Base-by-base conservation (phyloP, 2,113 vertebrate genomes). In the Acrocephalus kingi region DNA sequence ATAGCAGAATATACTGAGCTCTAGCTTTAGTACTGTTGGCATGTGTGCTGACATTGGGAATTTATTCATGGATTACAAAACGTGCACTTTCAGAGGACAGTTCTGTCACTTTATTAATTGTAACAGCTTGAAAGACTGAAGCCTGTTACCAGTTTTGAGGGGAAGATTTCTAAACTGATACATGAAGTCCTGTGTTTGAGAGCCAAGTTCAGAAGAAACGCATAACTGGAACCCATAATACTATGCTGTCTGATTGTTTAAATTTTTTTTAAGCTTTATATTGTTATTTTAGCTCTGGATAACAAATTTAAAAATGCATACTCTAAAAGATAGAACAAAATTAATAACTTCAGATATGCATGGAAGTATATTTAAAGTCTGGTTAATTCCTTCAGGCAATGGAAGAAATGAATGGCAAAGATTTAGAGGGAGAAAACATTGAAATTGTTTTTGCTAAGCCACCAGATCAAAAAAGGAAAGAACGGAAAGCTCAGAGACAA, bases 371-470 rank as follows among this genome's bases (percentile, higher is more conserved):
- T 97, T 97, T 62, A 95, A 66, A 92, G 93, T 85, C 41, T 97
- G 39, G 69, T 97, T 97, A 83, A 94, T 97, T 97, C 90, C 96
- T 97, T 94, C 97, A 99, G 99, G 99, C 99, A 45, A 97, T 99
- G 98, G 98, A 99, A 72, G 99, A 99, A 97, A 99, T 99, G 99
- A 99, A 99, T 93, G 99, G 99, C 59, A 99, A 99, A 97, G 98
- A 99, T 94, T 98, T 99, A 97, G 99, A 99, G 96, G 99, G 99
- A 87, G 99, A 99, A 96, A 98, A 98, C 78, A 99, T 99, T 76
- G 99, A 99, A 98, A 99, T 99, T 54, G 99, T 99, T 94, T 99
- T 99, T 94, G 99, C 99, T 94, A 99, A 99, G 92, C 99, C 99
- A 75, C 99, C 99, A 24, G 99, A 99, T 98, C 99, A 99, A 98